Percentiles rank a stretch among this genome's conserved stretches.
These are phyloP conservation scores for Macaca nemestrina DNA, from an alignment of 2,113 vertebrate species.

Conservation along the genomic window DNA sequence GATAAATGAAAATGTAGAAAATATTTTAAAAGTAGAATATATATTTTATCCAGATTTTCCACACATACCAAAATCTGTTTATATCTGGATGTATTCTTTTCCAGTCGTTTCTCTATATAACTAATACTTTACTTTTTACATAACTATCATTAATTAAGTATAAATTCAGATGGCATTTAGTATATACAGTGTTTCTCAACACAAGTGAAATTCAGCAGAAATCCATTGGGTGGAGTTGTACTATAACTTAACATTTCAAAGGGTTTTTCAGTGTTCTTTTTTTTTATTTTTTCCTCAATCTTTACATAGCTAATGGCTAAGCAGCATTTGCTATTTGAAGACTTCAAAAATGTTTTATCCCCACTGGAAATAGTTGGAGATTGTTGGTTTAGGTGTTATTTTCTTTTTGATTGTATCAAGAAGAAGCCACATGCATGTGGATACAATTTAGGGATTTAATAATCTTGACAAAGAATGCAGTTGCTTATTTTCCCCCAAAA, in stretches of 20 bases:
- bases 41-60: background rate
- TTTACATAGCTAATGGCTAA: background rate
- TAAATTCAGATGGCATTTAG: background rate
- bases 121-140: background rate
- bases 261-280: constrained; percentile 12
- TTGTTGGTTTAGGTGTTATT: background rate
- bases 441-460: background rate
- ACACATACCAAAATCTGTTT: background rate
- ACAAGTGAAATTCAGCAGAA: constrained; percentile 84
- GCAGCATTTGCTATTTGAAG: background rate
- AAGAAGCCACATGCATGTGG: background rate
- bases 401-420: background rate
- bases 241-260: constrained; percentile 81
- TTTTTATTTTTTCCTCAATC: background rate
- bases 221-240: constrained; percentile 86
- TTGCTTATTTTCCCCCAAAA: background rate
- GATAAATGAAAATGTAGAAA: background rate
- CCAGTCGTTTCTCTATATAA: background rate
- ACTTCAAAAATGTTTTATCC: constrained; percentile 31
- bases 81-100: background rate
- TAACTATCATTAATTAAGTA: background rate
- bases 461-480: background rate
- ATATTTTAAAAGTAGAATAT: constrained; percentile 21
- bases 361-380: background rate
- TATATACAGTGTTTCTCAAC: constrained; percentile 40